These are phyloP conservation scores for Beroe forskalii DNA, from an alignment of 37 sponge, comb jelly and placozoan species.

Conservation along the genomic window DNA sequence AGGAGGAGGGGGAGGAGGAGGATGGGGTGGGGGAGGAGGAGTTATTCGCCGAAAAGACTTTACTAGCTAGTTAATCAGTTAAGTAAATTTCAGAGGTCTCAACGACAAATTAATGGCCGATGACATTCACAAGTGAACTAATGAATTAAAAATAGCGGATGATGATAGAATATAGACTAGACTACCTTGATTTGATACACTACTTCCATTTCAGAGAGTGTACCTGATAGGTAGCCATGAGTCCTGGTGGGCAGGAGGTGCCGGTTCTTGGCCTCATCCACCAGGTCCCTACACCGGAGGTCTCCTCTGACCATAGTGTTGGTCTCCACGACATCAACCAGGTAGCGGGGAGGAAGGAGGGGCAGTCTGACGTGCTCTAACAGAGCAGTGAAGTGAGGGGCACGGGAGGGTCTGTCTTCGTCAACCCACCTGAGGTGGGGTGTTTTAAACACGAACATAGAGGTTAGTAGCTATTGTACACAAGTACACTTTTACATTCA, in stretches of 20 bases:
- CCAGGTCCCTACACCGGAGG: constrained; percentile 37
- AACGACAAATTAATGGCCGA: too few relatives aligned
- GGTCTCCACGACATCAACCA: constrained; percentile 22
- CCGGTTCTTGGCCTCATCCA: constrained; percentile 60
- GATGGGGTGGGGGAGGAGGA: too few relatives aligned
- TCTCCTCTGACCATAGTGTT: neutral
- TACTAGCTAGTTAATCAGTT: too few relatives aligned
- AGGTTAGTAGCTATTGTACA: too few relatives aligned
- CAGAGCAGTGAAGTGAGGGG: neutral
- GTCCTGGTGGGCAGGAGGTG: constrained; percentile 45
- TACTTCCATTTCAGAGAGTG: too few relatives aligned
- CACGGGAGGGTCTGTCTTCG: neutral
- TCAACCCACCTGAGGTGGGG: neutral
- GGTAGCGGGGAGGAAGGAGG: constrained; percentile 20
- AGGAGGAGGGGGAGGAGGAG: neutral
- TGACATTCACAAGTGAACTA: too few relatives aligned
- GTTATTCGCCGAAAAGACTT: neutral
- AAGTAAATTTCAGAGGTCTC: too few relatives aligned
- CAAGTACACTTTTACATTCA: neutral
- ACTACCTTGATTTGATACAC: too few relatives aligned
- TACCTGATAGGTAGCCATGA: constrained; percentile 16
- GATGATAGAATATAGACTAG: too few relatives aligned
- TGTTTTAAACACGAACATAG: too few relatives aligned
- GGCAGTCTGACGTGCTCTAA: constrained; percentile 35
- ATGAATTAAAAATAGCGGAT: too few relatives aligned